Base-by-base conservation (phyloP, 2,797 vertebrate species). In the Sebastiscus albofasciatus region DNA sequence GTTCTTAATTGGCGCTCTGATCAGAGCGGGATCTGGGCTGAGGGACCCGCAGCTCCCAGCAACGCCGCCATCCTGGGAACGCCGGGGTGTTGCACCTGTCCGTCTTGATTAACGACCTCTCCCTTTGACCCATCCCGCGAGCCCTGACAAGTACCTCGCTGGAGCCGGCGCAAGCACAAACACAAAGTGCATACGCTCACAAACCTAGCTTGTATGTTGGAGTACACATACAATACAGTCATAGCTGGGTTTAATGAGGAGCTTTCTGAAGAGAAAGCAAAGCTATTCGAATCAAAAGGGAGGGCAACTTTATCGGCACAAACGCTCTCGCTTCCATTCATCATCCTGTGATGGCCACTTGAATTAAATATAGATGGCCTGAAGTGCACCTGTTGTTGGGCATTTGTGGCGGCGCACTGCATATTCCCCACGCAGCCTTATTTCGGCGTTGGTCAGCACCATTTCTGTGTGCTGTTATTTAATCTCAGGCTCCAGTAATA, bases 81-180 rank as follows among this genome's bases (percentile, higher is more conserved):
- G 33, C 84, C 14, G 39, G 82, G 76, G 86, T 80, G 89, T 86
- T 81, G 79, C 86, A 90, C 85, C 81, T 83, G 92, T 92, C 93
- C 59, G 75, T 90, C 90, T 90, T 94, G 93, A 94, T 94, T 94
- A 94, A 95, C 81, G 90, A 89, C 87, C 90, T 81, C 86, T 88
- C 82, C 72, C 85, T 87, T 72, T 87, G 92, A 94, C 92, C 91
- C 88, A 84, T 93, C 86, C 90, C 90, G 72, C 11, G 78, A 89
- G 90, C 39, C 88, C 87, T 77, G 88, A 90, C 89, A 83, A 86
- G 82, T 39, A 84, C 80, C 81, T 81, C 27, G 5, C 73, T 3
- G 54, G 76, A 85, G 72, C 75, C n/a, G 62, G 80, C 81, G 11
- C 75, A 67, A 84, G 79, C 90, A 86, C 84, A 77, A 83, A 88